Conservation (phyloP, 2,113 vertebrate genomes). For the Pipa parva region DNA sequence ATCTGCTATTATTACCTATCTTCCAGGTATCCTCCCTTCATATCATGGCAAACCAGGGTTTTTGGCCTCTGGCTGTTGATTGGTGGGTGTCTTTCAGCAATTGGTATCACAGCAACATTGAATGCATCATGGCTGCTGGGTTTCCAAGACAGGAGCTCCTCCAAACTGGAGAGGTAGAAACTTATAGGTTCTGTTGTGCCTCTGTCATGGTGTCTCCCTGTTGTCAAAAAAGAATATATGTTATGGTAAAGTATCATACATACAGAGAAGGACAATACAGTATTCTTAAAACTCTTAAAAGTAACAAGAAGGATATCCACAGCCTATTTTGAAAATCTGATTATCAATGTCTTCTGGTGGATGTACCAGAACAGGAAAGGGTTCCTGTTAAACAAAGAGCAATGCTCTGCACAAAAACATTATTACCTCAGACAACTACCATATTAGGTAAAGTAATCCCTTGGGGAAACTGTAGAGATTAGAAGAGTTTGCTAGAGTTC, state of each 20-base stretch:
- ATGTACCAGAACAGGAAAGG: no score
- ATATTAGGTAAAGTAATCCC: no score
- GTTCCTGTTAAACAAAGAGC: no score
- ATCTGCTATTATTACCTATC: no score
- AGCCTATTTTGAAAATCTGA: neutral
- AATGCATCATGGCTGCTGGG: constrained; percentile 66
- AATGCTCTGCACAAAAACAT: no score
- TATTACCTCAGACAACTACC: no score
- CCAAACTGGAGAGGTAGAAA: constrained; percentile 72
- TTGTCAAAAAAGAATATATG: constrained; percentile 26
- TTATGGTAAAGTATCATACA: neutral
- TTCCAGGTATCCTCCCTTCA: constrained; percentile 89
- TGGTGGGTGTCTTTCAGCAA: constrained; percentile 66
- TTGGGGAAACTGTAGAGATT: no score
- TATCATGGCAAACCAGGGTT: constrained; percentile 90
- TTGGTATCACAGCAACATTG: constrained; percentile 63
- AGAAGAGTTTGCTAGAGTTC: no score
- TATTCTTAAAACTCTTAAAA: neutral
- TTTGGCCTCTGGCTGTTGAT: constrained; percentile 58
- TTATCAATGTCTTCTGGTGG: no score
- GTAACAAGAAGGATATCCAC: no score
- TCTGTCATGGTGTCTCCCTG: constrained; percentile 77
- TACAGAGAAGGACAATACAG: fast-evolving
- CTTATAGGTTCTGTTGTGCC: constrained; percentile 79
- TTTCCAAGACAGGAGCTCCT: constrained; percentile 80